These are phyloP conservation scores for Willowsia nigromaculata DNA, from an alignment of 2,888 invertebrate species.

Conservation along the genomic window DNA sequence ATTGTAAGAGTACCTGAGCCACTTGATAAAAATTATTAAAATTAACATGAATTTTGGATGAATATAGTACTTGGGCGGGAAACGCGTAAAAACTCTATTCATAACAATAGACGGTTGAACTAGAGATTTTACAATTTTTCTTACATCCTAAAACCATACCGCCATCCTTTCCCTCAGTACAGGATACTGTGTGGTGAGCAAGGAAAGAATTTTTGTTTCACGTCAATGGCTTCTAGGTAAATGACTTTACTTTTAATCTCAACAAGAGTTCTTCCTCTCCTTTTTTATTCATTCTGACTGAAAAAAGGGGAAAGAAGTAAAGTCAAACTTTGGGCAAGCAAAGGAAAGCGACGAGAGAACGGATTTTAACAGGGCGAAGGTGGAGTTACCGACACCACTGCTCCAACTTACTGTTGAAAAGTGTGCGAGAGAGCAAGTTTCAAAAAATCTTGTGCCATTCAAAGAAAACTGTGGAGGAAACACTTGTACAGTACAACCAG, in stretches of 20 bases:
- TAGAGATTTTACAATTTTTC: background rate
- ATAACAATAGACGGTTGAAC: background rate
- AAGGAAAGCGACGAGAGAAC: background rate
- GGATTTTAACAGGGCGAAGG: background rate
- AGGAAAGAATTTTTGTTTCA: background rate
- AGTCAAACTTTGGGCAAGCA: background rate
- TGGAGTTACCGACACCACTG: background rate
- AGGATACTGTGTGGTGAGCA: background rate
- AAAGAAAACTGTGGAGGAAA: background rate
- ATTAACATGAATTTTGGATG: background rate
- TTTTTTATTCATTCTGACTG: background rate
- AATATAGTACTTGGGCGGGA: background rate
- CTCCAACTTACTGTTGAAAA: background rate
- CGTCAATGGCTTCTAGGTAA: slow-evolving; percentile 40
- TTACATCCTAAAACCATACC: background rate
- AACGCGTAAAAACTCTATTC: background rate
- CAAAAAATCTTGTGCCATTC: background rate
- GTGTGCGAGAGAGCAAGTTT: background rate
- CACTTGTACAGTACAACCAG: background rate
- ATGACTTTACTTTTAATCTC: slow-evolving; percentile 40
- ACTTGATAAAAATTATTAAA: background rate
- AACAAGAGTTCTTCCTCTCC: background rate
- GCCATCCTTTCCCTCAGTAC: background rate
- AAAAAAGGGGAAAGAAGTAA: slow-evolving; percentile 2
- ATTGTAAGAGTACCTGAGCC: background rate